phyloP scores from a whole-genome alignment of 2,888 invertebrate genomes.

The Imbricaverruca yamaguchii region DNA sequence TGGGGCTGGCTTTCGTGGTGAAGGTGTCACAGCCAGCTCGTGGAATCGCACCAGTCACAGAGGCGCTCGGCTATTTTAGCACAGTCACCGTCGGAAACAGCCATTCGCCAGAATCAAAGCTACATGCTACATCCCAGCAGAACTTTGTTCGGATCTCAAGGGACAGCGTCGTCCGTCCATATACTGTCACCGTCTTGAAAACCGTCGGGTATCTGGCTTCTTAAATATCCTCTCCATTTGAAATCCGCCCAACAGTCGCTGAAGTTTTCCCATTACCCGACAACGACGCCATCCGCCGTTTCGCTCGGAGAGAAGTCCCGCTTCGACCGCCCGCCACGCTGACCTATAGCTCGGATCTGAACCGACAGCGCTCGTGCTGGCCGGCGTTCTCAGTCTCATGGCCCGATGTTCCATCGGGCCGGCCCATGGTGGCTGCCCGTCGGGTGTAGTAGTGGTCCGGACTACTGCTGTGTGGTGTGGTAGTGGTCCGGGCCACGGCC shows the following conservation, averaged over 20 bases:
- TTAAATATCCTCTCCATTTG: neutral
- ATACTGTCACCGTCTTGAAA: neutral
- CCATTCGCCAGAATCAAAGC: neutral
- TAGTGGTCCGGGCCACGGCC: too few relatives aligned
- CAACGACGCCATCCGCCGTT: neutral
- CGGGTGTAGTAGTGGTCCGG: too few relatives aligned
- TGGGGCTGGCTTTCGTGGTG: too few relatives aligned
- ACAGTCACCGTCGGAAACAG: neutral
- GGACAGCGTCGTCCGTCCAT: too few relatives aligned
- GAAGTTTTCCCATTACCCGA: conserved; percentile 6
- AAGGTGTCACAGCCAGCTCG: too few relatives aligned
- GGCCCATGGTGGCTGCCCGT: too few relatives aligned
- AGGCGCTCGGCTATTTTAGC: too few relatives aligned
- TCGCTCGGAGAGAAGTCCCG: neutral
- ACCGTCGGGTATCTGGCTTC: neutral
- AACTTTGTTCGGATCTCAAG: too few relatives aligned
- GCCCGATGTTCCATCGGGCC: too few relatives aligned
- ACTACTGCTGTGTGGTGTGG: too few relatives aligned
- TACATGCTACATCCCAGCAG: neutral
- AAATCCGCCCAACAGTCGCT: neutral
- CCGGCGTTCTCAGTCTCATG: too few relatives aligned
- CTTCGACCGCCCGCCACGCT: neutral
- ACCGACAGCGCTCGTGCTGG: neutral
- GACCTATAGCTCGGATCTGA: neutral
- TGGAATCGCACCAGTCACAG: too few relatives aligned